Percentiles rank a stretch among this genome's conserved stretches.
phyloP scores from a whole-genome alignment of 2,797 vertebrate species.

The Chromobotia macracanthus region DNA sequence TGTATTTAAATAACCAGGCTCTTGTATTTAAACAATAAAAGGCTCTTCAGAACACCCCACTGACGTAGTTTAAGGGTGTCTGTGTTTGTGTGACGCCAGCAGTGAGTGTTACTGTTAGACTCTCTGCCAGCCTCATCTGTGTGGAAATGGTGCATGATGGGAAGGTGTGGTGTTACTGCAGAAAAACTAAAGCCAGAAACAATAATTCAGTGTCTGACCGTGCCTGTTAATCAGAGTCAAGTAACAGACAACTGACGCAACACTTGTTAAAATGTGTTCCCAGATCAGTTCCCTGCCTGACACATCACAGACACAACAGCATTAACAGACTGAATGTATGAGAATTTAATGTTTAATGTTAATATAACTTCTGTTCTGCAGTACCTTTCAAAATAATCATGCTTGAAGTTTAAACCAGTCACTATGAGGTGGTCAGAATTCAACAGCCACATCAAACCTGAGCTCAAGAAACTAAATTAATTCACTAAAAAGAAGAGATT shows the following conservation, averaged over 20 bases:
- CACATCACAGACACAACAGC: neutral
- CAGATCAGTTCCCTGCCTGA: slow-evolving; percentile 6
- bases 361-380: too few relatives aligned
- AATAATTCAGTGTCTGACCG: neutral
- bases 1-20: neutral
- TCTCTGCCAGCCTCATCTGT: neutral
- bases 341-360: too few relatives aligned
- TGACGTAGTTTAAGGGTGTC: slow-evolving; percentile 2
- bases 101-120: slow-evolving; percentile 2
- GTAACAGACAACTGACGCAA: slow-evolving; percentile 19
- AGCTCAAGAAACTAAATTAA: neutral
- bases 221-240: neutral
- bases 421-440: neutral
- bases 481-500: too few relatives aligned
- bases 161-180: neutral
- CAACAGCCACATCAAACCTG: neutral
- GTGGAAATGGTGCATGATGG: slow-evolving; percentile 30
- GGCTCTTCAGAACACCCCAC: neutral
- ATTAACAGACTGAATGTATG: neutral
- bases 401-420: too few relatives aligned
- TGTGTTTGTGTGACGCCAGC: neutral
- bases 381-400: too few relatives aligned
- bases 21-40: too few relatives aligned
- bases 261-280: neutral
- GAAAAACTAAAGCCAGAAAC: slow-evolving; percentile 1